phyloP scores from a whole-genome alignment of 2,113 vertebrate genomes.

The Clarias gariepinus region DNA sequence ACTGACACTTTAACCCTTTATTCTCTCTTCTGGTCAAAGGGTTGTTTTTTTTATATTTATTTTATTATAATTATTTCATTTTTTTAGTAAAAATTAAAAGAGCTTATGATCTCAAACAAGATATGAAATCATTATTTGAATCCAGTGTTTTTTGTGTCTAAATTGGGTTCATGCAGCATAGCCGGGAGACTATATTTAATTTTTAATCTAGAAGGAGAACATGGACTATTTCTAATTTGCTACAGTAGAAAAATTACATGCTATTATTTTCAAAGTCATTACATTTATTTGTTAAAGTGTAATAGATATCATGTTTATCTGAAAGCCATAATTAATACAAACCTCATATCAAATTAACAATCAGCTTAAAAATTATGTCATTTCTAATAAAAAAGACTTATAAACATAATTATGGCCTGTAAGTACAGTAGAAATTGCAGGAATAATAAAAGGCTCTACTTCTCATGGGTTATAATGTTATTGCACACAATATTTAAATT shows the following conservation, averaged over 20 bases:
- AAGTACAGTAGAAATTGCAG: background rate
- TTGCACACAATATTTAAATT: background rate
- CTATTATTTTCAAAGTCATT: background rate
- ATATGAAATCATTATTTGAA: background rate
- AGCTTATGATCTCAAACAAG: background rate
- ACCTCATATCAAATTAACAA: background rate
- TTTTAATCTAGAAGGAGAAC: too few relatives aligned
- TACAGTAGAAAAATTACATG: background rate
- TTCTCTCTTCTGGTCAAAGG: background rate
- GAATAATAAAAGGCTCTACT: background rate
- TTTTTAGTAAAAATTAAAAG: background rate
- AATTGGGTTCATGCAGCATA: background rate
- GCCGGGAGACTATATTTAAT: background rate
- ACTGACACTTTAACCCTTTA: slow-evolving; percentile 32
- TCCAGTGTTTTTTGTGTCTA: background rate
- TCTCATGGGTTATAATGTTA: background rate
- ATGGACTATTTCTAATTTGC: too few relatives aligned
- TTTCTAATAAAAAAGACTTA: too few relatives aligned
- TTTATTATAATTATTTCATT: too few relatives aligned
- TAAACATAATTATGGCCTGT: background rate
- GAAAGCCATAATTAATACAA: background rate
- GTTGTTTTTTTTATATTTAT: background rate
- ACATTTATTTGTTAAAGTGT: background rate
- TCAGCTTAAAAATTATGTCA: background rate
- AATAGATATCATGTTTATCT: background rate